These are phyloP conservation scores for Euphonia xanthogaster DNA, from an alignment of 2,797 vertebrate species.

Conservation along the genomic window DNA sequence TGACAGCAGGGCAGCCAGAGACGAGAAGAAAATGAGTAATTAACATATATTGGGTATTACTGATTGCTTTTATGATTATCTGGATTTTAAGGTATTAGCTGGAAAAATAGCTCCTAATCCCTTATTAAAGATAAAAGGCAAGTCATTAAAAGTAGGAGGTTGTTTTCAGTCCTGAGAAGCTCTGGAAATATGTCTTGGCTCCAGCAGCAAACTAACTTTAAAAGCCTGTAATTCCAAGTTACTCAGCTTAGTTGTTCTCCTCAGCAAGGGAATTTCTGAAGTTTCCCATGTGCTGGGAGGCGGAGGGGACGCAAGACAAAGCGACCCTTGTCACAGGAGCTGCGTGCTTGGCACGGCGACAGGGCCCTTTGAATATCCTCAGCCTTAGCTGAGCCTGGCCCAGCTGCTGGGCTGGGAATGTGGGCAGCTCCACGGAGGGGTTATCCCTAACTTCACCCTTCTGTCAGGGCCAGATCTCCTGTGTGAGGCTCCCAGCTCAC, in stretches of 20 bases:
- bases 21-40: conserved; percentile 68
- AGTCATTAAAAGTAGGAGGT: conserved; percentile 68
- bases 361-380: conserved; percentile 67
- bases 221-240: conserved; percentile 58
- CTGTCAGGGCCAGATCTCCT: accelerated
- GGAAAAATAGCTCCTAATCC: conserved; percentile 72
- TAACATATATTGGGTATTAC: conserved; percentile 60
- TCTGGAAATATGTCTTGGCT: conserved; percentile 71
- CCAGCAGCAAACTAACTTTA: conserved; percentile 10
- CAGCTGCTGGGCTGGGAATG: neutral
- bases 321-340: conserved; percentile 83
- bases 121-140: conserved; percentile 73
- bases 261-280: conserved; percentile 46
- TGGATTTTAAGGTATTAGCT: conserved; percentile 74
- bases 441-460: accelerated
- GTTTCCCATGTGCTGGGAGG: conserved; percentile 84
- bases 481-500: accelerated
- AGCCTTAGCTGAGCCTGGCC: conserved; percentile 12
- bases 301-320: conserved; percentile 81
- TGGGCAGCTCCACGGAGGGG: accelerated
- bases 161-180: conserved; percentile 62
- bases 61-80: conserved; percentile 71
- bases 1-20: conserved; percentile 34
- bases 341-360: conserved; percentile 80
- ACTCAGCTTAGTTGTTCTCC: conserved; percentile 54